Conservation (phyloP, 1,140 invertebrate genomes). For the Drosophila saltans region DNA sequence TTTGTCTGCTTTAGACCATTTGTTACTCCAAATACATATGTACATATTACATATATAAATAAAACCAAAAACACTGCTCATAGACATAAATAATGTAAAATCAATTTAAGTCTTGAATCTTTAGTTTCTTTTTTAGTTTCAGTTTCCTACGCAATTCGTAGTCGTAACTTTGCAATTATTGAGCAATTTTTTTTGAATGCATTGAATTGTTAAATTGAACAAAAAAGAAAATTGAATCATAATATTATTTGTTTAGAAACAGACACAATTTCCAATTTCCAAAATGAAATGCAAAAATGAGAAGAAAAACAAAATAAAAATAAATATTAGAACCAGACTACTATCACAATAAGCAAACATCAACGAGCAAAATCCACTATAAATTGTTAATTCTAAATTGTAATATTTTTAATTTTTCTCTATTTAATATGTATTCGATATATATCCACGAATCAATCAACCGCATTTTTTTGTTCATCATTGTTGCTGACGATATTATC, state of each 20-base stretch:
- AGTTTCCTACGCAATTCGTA: conserved; percentile 5
- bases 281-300: conserved; percentile 11
- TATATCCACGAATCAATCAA: conserved; percentile 1
- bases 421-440: conserved; percentile 35
- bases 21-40: not conserved
- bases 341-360: conserved; percentile 42
- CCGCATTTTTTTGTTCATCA: conserved; percentile 16
- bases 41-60: too few relatives aligned
- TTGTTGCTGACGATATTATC: conserved; percentile 13
- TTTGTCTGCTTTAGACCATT: not conserved
- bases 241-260: conserved; percentile 36
- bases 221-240: not conserved
- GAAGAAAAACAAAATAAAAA: not conserved
- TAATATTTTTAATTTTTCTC: conserved; percentile 55
- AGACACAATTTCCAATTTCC: conserved; percentile 61
- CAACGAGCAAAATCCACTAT: conserved; percentile 5
- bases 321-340: not conserved
- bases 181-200: conserved; percentile 54
- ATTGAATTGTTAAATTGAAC: conserved; percentile 29
- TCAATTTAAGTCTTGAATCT: not conserved
- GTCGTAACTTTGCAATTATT: conserved; percentile 20
- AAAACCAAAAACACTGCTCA: conserved; percentile 3
- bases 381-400: conserved; percentile 49
- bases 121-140: conserved; percentile 20
- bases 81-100: not conserved